Evolutionary conservation across 2,113 vertebrate genomes (phyloP).

Genomic region (Phoxinus phoxinus): DNA sequence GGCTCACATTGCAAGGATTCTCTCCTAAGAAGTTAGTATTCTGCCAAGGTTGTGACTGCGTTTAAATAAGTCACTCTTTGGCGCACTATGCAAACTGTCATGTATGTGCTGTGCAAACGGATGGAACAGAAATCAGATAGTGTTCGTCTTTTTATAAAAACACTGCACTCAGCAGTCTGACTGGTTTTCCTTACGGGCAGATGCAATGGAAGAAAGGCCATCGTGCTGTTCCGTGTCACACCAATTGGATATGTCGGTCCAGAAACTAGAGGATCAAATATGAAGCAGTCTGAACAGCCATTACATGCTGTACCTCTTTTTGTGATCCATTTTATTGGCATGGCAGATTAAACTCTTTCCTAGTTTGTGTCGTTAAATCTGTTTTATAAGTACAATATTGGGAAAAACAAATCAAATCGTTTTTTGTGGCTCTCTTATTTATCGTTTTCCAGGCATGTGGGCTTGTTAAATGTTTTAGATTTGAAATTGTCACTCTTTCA

Average conservation of each 20-base stretch:
- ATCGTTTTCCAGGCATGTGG: conserved; percentile 15
- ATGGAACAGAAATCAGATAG: conserved; percentile 47
- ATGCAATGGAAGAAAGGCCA: conserved; percentile 19
- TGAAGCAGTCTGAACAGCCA: background rate
- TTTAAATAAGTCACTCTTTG: conserved; percentile 54
- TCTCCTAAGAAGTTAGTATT: conserved; percentile 14
- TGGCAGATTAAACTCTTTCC: background rate
- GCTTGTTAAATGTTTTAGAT: background rate
- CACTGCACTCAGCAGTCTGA: conserved; percentile 64
- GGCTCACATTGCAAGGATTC: conserved; percentile 58
- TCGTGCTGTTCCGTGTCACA: background rate
- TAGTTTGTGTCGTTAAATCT: background rate
- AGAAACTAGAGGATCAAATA: conserved; percentile 1
- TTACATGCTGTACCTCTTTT: background rate
- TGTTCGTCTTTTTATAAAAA: conserved; percentile 76
- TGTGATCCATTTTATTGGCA: background rate
- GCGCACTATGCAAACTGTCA: background rate
- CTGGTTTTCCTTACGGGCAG: conserved; percentile 60
- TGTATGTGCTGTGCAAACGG: background rate
- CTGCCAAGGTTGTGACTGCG: conserved; percentile 41
- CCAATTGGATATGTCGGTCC: background rate
- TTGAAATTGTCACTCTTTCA: background rate
- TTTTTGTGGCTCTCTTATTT: background rate
- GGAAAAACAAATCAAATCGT: background rate
- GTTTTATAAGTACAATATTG: background rate